Percentiles rank a stretch among this genome's conserved stretches.
Conservation (phyloP, 2,888 invertebrate species). For the Sycophila texana region DNA sequence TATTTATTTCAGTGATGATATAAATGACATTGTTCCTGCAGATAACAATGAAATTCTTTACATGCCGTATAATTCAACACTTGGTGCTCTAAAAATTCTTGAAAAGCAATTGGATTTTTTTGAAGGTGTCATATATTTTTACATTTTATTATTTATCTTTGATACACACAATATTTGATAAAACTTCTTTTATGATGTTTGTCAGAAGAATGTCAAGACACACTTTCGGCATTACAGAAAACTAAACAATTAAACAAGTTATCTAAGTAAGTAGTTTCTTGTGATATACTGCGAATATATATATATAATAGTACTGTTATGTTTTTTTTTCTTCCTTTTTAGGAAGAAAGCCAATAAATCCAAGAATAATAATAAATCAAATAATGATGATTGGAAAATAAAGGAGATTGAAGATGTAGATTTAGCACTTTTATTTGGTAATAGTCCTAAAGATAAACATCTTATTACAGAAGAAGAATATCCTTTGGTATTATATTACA, state of each 20-base stretch:
- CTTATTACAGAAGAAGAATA: not conserved
- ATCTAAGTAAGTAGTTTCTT: too few relatives aligned
- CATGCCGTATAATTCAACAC: not conserved
- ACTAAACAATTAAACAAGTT: too few relatives aligned
- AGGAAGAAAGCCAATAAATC: not conserved
- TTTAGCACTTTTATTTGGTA: slow-evolving; percentile 1
- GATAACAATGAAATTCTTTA: not conserved
- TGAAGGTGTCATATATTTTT: slow-evolving; percentile 3
- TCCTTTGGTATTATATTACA: not conserved
- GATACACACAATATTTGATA: not conserved
- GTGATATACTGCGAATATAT: too few relatives aligned
- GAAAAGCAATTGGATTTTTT: not conserved
- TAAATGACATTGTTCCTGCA: not conserved
- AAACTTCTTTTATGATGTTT: not conserved
- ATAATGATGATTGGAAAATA: not conserved
- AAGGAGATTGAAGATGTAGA: not conserved
- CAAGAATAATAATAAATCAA: not conserved
- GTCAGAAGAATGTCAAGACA: too few relatives aligned
- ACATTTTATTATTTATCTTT: not conserved
- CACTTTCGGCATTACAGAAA: too few relatives aligned
- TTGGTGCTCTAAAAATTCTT: slow-evolving; percentile 27
- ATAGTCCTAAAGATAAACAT: slow-evolving; percentile 7
- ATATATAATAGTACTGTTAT: not conserved
- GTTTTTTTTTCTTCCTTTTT: not conserved
- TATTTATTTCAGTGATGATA: slow-evolving; percentile 23